Evolutionary conservation across 2,888 invertebrate species (phyloP).

Genomic region (Hirtodrosophila histrioides): DNA sequence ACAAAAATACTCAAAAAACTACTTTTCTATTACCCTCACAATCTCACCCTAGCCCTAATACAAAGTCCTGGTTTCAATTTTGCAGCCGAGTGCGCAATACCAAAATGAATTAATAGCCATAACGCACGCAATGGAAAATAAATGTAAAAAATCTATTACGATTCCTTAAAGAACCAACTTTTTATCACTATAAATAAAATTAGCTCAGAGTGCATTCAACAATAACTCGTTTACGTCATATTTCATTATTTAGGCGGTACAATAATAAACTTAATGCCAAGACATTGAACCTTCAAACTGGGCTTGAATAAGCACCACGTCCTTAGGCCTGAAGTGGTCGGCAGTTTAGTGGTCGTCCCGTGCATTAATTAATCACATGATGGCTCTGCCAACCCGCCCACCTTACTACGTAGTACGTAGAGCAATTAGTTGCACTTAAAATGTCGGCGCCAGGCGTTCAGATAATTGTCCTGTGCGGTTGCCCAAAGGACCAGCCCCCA

Average conservation of each 20-base stretch:
- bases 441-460: conserved; percentile 18
- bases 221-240: conserved; percentile 1
- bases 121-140: too few species aligned
- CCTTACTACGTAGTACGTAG: neutral
- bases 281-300: conserved; percentile 27
- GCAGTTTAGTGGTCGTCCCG: neutral
- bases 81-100: too few species aligned
- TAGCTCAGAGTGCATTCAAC: neutral
- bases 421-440: conserved; percentile 40
- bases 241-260: neutral
- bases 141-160: too few species aligned
- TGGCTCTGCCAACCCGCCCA: conserved; percentile 4
- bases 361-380: conserved; percentile 27
- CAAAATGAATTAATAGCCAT: too few species aligned
- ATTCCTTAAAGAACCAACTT: too few species aligned
- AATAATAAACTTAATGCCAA: neutral
- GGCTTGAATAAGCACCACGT: neutral
- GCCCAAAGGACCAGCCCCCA: conserved; percentile 1
- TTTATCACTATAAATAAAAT: neutral
- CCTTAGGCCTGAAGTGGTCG: too few species aligned
- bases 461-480: conserved; percentile 33
- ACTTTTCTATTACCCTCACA: too few species aligned
- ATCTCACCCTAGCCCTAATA: too few species aligned
- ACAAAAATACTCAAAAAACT: too few species aligned
- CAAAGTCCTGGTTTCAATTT: too few species aligned